These are phyloP conservation scores for Cephus pygmeus DNA, from an alignment of 2,888 invertebrate genomes.

Conservation along the genomic window DNA sequence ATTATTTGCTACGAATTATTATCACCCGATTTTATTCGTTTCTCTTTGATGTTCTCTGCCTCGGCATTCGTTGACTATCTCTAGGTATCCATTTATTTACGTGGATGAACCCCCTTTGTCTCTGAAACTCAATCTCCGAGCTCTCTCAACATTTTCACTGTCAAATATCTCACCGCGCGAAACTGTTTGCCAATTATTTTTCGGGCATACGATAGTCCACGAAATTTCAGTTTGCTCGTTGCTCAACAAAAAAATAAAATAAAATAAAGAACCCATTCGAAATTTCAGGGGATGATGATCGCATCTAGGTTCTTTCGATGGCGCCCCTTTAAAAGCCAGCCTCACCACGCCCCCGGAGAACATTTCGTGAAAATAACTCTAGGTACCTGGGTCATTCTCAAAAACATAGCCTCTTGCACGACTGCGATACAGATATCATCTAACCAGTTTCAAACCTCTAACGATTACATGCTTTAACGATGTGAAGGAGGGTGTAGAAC, in stretches of 20 bases:
- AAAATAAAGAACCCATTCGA: not conserved
- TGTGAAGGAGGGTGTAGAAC: not conserved
- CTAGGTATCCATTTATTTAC: not conserved
- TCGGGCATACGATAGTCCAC: not conserved
- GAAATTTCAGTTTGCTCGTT: not conserved
- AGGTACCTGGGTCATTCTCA: not conserved
- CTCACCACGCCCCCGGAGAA: not conserved
- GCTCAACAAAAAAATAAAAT: not conserved
- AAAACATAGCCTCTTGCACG: not conserved
- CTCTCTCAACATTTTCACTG: not conserved
- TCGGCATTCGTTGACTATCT: not conserved
- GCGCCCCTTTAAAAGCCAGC: not conserved
- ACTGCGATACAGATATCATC: not conserved
- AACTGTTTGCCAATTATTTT: not conserved
- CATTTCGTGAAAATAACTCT: not conserved
- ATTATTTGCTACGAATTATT: not conserved
- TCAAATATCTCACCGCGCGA: not conserved
- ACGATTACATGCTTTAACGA: not conserved
- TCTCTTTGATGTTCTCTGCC: not conserved
- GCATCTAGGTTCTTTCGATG: not conserved
- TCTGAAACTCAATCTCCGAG: not conserved
- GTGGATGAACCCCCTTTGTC: not conserved
- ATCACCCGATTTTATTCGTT: not conserved
- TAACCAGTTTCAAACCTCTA: not conserved
- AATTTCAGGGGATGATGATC: not conserved